Base-by-base conservation (phyloP, 2,888 invertebrate genomes). In the Cryptocephalus moraei region DNA sequence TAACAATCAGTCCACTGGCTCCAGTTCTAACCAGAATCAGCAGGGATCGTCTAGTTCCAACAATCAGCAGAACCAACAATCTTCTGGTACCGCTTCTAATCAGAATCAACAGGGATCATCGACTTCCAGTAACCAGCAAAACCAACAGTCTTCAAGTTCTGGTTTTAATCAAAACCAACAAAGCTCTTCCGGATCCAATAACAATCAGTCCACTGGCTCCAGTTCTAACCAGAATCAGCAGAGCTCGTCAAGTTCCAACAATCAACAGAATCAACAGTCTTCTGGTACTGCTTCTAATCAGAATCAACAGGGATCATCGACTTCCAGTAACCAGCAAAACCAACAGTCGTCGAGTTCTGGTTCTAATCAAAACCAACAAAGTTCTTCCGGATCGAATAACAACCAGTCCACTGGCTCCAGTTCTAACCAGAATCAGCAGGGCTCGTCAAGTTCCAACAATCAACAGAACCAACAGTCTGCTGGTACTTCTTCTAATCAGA, bases 61-160 rank as follows among this genome's bases (percentile, higher is more conserved):
- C 31, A 22, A 34, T 12, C 33, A 32, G 8, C 13, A 38, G 10
- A 12, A n/a, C 36, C 12, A 12, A n/a, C 43, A 43, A 8, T 14
- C 14, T n/a, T 22, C 31, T 8, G 32, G 42, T 8, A 31, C 42
- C 8, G 22, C 32, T 10, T 46, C 46, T 32, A 49, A 50, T 13
- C 49, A 46, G 32, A 51, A 48, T 47, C 52, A 51, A 46, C 54
- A 49, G 45, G 45, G 51, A 8, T 40, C 31, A n/a, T 36, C 46
- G 11, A 31, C 31, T 33, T 42, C 46, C 9, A 38, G 42, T 31
- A 46, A 46, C 12, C 45, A 44, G 34, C 47, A 49, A 33, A 49
- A 48, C 32, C 51, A 51, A 42, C 53, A 51, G 47, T 41, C 34
- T 36, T 39, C 44, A 10, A 36, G 38, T 12, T 14, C 12, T 1